Evolutionary conservation across 2,797 vertebrate species (phyloP).

Genomic region (Melopsittacus undulatus): DNA sequence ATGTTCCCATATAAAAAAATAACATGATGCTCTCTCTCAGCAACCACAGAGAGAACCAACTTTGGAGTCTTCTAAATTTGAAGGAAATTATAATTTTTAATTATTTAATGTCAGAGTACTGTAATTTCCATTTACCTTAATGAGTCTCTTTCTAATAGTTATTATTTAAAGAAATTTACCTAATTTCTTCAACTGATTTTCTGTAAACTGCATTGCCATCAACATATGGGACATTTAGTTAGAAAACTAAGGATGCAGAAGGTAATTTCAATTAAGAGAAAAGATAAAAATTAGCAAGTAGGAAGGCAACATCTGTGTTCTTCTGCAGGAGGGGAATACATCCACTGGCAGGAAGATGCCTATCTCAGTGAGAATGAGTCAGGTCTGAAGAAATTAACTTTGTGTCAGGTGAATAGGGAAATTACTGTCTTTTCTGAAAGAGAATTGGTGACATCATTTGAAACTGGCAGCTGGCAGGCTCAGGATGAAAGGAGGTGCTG

Average conservation of each 20-base stretch:
- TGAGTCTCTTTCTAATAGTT: background rate
- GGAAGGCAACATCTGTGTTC: slow-evolving; percentile 26
- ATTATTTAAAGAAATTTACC: background rate
- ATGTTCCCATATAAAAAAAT: background rate
- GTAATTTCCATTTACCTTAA: background rate
- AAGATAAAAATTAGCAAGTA: slow-evolving; percentile 46
- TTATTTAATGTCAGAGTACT: background rate
- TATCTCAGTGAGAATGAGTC: background rate
- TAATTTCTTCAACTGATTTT: background rate
- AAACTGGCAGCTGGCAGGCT: background rate
- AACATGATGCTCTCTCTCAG: background rate
- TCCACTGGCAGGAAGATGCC: background rate
- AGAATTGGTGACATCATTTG: background rate
- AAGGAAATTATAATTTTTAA: background rate
- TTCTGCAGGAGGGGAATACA: background rate
- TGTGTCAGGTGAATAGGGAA: background rate
- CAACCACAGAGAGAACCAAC: background rate
- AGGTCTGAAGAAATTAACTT: background rate
- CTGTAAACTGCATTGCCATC: background rate
- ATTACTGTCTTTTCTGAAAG: background rate
- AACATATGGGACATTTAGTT: background rate
- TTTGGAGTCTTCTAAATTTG: background rate
- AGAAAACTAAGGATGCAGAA: slow-evolving; percentile 19
- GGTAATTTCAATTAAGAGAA: slow-evolving; percentile 41
- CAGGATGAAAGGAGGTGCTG: background rate